phyloP scores from a whole-genome alignment of 2,797 vertebrate species.

The Odontamblyopus lacepedii region DNA sequence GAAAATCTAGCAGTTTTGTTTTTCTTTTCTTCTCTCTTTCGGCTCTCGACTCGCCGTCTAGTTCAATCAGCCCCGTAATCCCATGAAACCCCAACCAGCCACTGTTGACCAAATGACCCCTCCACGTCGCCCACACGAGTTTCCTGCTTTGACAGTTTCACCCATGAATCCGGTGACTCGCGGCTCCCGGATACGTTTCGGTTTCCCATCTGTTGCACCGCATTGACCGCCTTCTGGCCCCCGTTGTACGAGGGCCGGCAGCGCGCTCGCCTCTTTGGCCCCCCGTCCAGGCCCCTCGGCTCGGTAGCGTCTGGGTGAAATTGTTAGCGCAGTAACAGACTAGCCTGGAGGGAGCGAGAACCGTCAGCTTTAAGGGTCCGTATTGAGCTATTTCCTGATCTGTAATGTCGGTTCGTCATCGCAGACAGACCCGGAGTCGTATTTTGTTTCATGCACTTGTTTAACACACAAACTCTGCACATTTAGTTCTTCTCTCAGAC shows the following conservation, averaged over 20 bases:
- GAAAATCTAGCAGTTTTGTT: neutral
- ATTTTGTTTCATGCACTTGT: too few relatives aligned
- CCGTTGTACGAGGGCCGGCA: constrained; percentile 11
- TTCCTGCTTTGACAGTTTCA: neutral
- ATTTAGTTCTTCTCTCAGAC: too few relatives aligned
- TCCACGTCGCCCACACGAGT: constrained; percentile 12
- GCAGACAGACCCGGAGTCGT: too few relatives aligned
- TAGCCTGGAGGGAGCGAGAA: constrained; percentile 6
- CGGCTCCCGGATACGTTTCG: neutral
- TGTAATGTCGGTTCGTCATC: too few relatives aligned
- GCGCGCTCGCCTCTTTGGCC: constrained; percentile 23
- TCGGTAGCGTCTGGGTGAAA: neutral
- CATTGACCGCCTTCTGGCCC: constrained; percentile 12
- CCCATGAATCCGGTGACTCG: constrained; percentile 29
- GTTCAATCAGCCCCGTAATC: constrained; percentile 25
- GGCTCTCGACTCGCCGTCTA: neutral
- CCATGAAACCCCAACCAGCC: constrained; percentile 15
- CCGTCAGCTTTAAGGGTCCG: neutral
- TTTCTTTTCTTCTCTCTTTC: neutral
- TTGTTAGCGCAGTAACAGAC: constrained; percentile 30
- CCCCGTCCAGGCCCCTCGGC: constrained; percentile 22
- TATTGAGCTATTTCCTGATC: too few relatives aligned
- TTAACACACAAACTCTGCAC: too few relatives aligned
- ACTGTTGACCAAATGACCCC: constrained; percentile 33
- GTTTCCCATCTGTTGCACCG: constrained; percentile 8